Percentiles rank a stretch among this genome's conserved stretches.
These are phyloP conservation scores for Camelus bactrianus DNA, from an alignment of 2,113 vertebrate genomes.

Conservation along the genomic window DNA sequence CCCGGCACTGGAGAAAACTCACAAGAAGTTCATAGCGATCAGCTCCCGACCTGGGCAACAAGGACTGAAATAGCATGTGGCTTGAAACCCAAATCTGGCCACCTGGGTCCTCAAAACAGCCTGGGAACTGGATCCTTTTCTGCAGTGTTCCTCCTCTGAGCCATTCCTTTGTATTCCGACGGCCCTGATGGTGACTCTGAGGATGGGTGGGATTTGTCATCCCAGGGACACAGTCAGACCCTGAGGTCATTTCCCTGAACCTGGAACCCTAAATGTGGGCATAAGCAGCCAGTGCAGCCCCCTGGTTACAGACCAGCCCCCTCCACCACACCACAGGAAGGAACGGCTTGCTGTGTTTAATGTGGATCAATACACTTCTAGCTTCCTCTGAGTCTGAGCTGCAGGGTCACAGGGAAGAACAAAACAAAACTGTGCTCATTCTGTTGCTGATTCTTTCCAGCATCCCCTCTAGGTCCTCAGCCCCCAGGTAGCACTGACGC, in stretches of 20 bases:
- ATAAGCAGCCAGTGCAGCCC: fast-evolving
- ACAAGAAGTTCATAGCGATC: neutral
- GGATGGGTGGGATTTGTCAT: too few relatives aligned
- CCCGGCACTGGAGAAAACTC: neutral
- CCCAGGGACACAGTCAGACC: neutral
- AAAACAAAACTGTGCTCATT: fast-evolving
- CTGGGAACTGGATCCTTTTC: fast-evolving
- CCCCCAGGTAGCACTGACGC: fast-evolving
- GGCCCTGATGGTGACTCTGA: neutral
- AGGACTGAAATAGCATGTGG: neutral
- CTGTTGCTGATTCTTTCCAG: neutral
- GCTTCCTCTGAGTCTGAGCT: neutral
- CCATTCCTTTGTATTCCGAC: fast-evolving
- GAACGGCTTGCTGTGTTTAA: neutral
- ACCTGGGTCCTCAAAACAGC: neutral
- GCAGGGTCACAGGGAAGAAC: neutral
- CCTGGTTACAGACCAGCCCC: neutral
- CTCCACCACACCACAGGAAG: neutral
- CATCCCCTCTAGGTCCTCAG: fast-evolving
- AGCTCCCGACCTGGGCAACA: neutral
- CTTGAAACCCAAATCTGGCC: neutral
- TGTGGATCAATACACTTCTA: fast-evolving
- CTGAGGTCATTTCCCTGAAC: neutral
- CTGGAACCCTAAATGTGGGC: fast-evolving
- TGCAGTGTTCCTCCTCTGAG: fast-evolving